Evolutionary conservation across 92 coral and sea anemone genomes (phyloP).

Genomic region (Micromussa lordhowensis): DNA sequence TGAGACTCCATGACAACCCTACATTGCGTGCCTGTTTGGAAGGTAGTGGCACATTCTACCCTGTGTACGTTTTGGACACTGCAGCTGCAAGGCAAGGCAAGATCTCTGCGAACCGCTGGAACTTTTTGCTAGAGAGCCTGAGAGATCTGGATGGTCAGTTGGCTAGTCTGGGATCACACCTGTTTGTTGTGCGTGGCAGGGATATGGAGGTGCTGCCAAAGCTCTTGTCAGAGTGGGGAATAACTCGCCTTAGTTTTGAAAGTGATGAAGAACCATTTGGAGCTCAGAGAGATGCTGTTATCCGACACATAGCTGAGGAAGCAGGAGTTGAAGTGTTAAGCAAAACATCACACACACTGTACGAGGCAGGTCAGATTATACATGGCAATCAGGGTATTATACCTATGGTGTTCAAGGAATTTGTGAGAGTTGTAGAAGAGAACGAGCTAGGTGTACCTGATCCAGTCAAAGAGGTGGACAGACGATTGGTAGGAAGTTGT

Average conservation of each 20-base stretch:
- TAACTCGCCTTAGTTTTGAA: constrained; percentile 77
- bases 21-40: constrained; percentile 70
- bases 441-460: constrained; percentile 34
- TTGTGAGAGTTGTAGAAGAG: constrained; percentile 63
- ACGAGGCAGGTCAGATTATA: constrained; percentile 68
- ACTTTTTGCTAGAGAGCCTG: constrained; percentile 75
- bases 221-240: constrained; percentile 73
- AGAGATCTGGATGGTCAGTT: constrained; percentile 76
- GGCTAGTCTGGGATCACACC: constrained; percentile 70
- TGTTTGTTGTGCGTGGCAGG: constrained; percentile 84
- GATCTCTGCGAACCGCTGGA: constrained; percentile 79
- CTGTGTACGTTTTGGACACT: constrained; percentile 78
- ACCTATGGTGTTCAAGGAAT: constrained; percentile 72
- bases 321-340: constrained; percentile 70
- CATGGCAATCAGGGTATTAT: constrained; percentile 53
- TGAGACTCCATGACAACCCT: constrained; percentile 92
- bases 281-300: constrained; percentile 75
- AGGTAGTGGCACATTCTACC: constrained; percentile 72
- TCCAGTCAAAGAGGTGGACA: constrained; percentile 59
- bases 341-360: constrained; percentile 81
- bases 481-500: constrained; percentile 43
- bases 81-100: constrained; percentile 62
- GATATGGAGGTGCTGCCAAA: constrained; percentile 65
- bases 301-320: constrained; percentile 68
- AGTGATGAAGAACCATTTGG: constrained; percentile 83